Evolutionary conservation across 2,797 vertebrate species (phyloP), one percentile per base, ranked within the genome.

Genomic region (Pampus argenteus): DNA sequence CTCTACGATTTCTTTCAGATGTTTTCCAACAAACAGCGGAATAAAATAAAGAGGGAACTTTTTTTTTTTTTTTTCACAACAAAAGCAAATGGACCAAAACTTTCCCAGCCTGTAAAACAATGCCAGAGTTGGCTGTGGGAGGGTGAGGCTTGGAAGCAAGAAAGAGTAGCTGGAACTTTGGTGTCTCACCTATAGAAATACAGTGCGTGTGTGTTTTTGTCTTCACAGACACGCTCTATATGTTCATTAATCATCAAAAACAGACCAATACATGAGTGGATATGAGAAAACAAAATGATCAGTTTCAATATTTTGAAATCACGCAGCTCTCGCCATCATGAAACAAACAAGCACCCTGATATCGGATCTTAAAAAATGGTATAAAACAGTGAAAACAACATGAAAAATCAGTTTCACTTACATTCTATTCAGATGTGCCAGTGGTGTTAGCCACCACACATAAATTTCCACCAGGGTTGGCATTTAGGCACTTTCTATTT

Each of bases 401-500:
- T 79, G 82, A 90, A 89, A 88, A 92, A 92, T 92, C 85, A 86
- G 95, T 93, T 95, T 95, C 92, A 94, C 92, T 95, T 96, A 95
- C 94, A 93, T 93, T 93, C 95, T 94, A 95, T 96, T 97, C 93
- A 96, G 91, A 92, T 91, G 93, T 95, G 94, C 95, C 95, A 96
- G 95, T 94, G 94, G 94, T 95, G 95, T 95, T 95, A 96, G 95
- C 94, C 89, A 89, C 87, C 88, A 89, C 96, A 96, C 96, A 97
- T 97, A 96, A 96, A 97, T 97, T 96, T 96, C 94, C 96, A 95
- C 93, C 93, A 91, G 93, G 94, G 95, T 94, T 96, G 96, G 96
- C 96, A 96, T 96, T 96, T 96, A 96, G 95, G 95, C 95, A 93
- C 93, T 95, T 94, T 93, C 94, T 93, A 97, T 97, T 97, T 97